Percentiles rank a stretch among this genome's conserved stretches.
Evolutionary conservation across 2,888 invertebrate species (phyloP).

Genomic region (Dione juno): DNA sequence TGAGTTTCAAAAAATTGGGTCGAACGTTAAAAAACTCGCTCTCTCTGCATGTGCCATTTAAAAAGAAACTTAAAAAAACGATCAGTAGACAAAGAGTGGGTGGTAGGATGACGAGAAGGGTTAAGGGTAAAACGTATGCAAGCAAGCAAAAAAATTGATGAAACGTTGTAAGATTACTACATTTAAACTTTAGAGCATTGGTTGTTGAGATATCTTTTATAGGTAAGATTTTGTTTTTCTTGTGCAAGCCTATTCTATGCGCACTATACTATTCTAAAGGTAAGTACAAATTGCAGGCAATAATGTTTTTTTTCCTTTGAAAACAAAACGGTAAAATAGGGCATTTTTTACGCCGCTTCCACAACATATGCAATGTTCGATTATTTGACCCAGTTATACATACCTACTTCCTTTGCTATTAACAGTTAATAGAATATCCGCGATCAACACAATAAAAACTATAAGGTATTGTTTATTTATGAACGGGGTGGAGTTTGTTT

Average conservation of each 20-base stretch:
- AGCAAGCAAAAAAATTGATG: conserved; percentile 70
- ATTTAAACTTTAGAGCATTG: conserved; percentile 48
- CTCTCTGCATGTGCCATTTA: conserved; percentile 83
- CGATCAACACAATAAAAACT: conserved; percentile 61
- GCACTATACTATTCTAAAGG: conserved; percentile 57
- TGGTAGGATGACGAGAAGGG: conserved; percentile 76
- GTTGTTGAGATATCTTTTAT: conserved; percentile 40
- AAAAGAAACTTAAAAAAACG: conserved; percentile 74
- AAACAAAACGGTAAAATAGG: conserved; percentile 78
- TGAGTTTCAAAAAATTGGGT: conserved; percentile 75
- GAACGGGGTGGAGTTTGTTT: conserved; percentile 27
- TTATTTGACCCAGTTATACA: conserved; percentile 78
- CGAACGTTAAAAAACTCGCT: conserved; percentile 65
- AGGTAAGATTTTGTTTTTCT: background rate
- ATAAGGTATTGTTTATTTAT: conserved; percentile 50
- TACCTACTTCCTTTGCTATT: conserved; percentile 73
- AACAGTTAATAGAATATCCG: conserved; percentile 79
- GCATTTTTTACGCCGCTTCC: conserved; percentile 78
- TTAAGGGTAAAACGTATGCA: conserved; percentile 70
- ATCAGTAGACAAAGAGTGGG: conserved; percentile 77
- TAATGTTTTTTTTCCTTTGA: conserved; percentile 73
- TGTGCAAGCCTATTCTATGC: conserved; percentile 53
- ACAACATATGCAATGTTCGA: conserved; percentile 80
- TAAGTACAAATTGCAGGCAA: conserved; percentile 81
- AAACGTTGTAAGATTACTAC: conserved; percentile 56